Evolutionary conservation across 2,113 vertebrate genomes (phyloP).

Genomic region (Pongo abelii): DNA sequence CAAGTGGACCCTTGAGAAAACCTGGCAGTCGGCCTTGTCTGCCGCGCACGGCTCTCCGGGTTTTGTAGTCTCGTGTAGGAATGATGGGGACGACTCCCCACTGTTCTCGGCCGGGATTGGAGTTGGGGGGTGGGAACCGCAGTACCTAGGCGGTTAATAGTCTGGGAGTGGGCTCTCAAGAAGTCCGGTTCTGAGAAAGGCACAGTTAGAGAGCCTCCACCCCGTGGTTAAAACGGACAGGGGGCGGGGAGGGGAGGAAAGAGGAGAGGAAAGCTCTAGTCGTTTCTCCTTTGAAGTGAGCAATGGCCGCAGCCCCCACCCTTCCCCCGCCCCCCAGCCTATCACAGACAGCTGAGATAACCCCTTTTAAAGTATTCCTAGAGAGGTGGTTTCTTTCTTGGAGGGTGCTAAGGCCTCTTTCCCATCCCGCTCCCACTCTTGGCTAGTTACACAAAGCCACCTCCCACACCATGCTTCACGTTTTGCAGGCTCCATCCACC

Average conservation of each 20-base stretch:
- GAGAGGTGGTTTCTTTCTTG: background rate
- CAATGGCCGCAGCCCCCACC: background rate
- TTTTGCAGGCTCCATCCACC: constrained; percentile 66
- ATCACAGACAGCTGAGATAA: background rate
- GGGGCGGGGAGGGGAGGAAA: constrained; percentile 43
- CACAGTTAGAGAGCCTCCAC: background rate
- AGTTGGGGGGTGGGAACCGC: background rate
- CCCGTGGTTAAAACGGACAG: constrained; percentile 5
- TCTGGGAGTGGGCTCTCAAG: background rate
- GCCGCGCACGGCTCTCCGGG: background rate
- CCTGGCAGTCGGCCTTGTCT: constrained; percentile 7
- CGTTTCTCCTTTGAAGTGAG: constrained; percentile 47
- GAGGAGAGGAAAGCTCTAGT: constrained; percentile 41
- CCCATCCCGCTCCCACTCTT: constrained; percentile 44
- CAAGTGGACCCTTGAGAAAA: background rate
- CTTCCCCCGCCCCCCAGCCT: background rate
- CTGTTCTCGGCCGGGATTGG: background rate
- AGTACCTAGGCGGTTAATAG: background rate
- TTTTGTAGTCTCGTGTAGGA: constrained; percentile 41
- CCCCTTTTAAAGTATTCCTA: constrained; percentile 21
- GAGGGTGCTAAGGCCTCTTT: background rate
- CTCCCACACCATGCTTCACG: constrained; percentile 65
- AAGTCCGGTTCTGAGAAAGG: background rate
- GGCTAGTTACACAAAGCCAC: constrained; percentile 68
- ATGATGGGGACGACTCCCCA: background rate